Evolutionary conservation across 2,888 invertebrate genomes (phyloP).

Genomic region (Anoncus sp.): DNA sequence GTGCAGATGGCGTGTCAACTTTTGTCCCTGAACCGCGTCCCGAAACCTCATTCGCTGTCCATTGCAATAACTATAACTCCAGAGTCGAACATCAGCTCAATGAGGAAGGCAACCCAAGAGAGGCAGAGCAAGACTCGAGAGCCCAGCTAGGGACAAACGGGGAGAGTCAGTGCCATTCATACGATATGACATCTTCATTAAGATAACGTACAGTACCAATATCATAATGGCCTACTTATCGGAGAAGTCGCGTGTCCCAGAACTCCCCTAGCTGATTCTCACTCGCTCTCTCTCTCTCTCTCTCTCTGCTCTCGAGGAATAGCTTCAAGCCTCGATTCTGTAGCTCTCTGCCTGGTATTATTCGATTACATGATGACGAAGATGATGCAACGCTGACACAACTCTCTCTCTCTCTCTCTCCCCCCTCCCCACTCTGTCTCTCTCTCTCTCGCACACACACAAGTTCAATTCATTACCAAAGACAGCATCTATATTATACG

Average conservation of each 20-base stretch:
- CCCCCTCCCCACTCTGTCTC: too few relatives aligned
- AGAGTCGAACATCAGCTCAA: not conserved
- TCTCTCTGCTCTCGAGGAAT: conserved; percentile 26
- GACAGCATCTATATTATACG: conserved; percentile 20
- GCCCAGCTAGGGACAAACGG: not conserved
- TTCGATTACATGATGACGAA: conserved; percentile 39
- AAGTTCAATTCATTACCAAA: conserved; percentile 20
- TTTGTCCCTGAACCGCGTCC: not conserved
- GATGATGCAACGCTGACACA: conserved; percentile 13
- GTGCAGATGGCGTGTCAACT: not conserved
- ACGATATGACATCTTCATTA: conserved; percentile 62
- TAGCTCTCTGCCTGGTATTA: conserved; percentile 1
- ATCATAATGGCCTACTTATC: conserved; percentile 58
- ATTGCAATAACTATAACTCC: not conserved
- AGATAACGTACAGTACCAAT: conserved; percentile 52
- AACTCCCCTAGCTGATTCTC: conserved; percentile 33
- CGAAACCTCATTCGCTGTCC: not conserved
- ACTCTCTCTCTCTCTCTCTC: not conserved
- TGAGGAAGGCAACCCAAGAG: not conserved
- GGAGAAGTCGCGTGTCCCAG: conserved; percentile 34
- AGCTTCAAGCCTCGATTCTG: conserved; percentile 12
- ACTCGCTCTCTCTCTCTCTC: not conserved
- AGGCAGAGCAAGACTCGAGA: conserved; percentile 14
- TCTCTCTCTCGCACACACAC: not conserved
- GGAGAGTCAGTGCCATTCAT: conserved; percentile 33